Evolutionary conservation across 1,140 invertebrate species (phyloP).

Genomic region (Bombus confusus): DNA sequence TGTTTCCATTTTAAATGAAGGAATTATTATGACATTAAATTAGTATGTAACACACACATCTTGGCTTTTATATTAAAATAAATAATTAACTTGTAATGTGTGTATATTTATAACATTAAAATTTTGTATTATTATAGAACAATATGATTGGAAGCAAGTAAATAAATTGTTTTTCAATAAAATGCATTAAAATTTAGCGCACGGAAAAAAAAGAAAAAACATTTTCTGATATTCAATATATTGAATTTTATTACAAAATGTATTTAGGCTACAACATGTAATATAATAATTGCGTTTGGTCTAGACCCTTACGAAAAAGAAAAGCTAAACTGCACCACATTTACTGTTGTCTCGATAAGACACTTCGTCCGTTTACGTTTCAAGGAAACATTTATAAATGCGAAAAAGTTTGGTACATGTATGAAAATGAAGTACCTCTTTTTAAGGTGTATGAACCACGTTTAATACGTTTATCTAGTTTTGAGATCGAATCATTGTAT

Average conservation of each 20-base stretch:
- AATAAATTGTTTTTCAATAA: slow-evolving; percentile 5
- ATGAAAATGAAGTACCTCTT: slow-evolving; percentile 16
- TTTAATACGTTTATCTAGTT: slow-evolving; percentile 39
- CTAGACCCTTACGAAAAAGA: slow-evolving; percentile 80
- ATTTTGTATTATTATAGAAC: slow-evolving; percentile 7
- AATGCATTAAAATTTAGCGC: background rate
- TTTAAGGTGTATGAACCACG: background rate
- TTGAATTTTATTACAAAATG: slow-evolving; percentile 82
- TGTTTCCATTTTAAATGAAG: slow-evolving; percentile 4
- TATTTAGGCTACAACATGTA: slow-evolving; percentile 83
- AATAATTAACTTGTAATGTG: background rate
- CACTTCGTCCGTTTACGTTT: slow-evolving; percentile 67
- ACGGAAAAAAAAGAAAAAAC: slow-evolving; percentile 26
- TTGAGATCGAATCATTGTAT: slow-evolving; percentile 36
- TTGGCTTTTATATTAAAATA: background rate
- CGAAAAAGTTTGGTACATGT: slow-evolving; percentile 40
- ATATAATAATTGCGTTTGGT: slow-evolving; percentile 83
- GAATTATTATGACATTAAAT: background rate
- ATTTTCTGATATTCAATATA: slow-evolving; percentile 74
- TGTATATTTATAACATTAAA: slow-evolving; percentile 18
- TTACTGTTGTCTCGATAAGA: slow-evolving; percentile 70
- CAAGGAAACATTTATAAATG: slow-evolving; percentile 71
- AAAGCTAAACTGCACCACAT: slow-evolving; percentile 79
- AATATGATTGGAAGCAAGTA: slow-evolving; percentile 14
- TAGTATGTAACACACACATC: background rate